Evolutionary conservation across 2,888 invertebrate genomes (phyloP), one percentile per base, ranked within the genome.

Genomic region (Drosophila lutescens): DNA sequence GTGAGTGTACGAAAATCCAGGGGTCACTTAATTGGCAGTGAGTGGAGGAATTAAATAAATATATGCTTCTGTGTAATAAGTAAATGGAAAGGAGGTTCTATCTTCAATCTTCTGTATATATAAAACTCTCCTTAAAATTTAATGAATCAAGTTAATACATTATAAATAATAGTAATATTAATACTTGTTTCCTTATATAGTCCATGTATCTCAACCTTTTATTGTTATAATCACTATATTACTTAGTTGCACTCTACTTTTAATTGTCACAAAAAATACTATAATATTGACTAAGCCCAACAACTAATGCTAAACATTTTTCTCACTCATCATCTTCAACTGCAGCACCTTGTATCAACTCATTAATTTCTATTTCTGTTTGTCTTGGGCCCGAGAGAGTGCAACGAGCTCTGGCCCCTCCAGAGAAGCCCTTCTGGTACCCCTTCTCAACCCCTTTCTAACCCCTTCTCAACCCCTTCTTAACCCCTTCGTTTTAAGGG

Each of bases 311-410:
- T 12, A 23, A 32, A 30, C 50, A 30, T n/a, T 9, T 40, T 12
- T 13, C 12, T 10, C 49, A 6, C 47, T 62, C 47, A n/a, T 44
- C 54, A 44, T 38, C 44, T 34, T 26, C 26, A 36, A 17, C 47
- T 30, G 34, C 43, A 38, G 61, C 71, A 51, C 62, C 79, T 80
- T 86, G 61, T 84, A 83, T 83, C 83, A 83, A 83, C 86, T 83
- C 83, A 83, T 86, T 83, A 86, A 83, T 83, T 83, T 83, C 83
- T 83, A 83, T 83, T 83, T 83, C 84, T 83, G 83, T 83, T 84
- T 81, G 79, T 85, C 77, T 74, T 77, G 68, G 68, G 79, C 73
- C 32, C 46, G 8, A 8, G 26, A 23, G 71, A 82, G 84, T 77
- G 83, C 83, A 83, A 83, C 71, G 77, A 59, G 81, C 84, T 56